Conservation (phyloP, 1,140 invertebrate genomes). For the Drosophila kikkawai region DNA sequence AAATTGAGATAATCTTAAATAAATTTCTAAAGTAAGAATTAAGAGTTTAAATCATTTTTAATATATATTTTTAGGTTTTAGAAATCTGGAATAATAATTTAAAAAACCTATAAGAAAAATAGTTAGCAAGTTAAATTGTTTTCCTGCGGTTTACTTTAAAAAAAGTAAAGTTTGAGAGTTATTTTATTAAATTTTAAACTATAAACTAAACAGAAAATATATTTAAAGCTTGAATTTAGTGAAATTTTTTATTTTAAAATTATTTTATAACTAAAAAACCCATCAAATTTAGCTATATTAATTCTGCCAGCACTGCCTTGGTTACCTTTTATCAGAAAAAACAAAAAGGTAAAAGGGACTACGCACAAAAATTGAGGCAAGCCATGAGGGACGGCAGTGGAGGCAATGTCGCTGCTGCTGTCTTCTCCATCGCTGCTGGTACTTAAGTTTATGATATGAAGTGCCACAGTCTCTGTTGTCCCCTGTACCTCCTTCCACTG, state of each 20-base stretch:
- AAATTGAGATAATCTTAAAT: background rate
- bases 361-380: conserved; percentile 17
- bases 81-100: background rate
- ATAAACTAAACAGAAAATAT: background rate
- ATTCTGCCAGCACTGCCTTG: conserved; percentile 7
- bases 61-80: background rate
- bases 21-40: background rate
- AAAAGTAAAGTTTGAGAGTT: fast-evolving
- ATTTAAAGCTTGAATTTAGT: background rate
- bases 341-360: conserved; percentile 30
- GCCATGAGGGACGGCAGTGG: conserved; percentile 23
- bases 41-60: background rate
- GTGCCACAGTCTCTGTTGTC: conserved; percentile 39
- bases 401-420: conserved; percentile 35
- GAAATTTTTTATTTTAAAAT: background rate
- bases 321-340: conserved; percentile 23
- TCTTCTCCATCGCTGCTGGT: conserved; percentile 36
- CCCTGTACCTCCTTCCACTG: conserved; percentile 6
- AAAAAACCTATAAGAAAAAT: fast-evolving
- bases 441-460: conserved; percentile 64
- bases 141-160: too few relatives aligned
- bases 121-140: background rate
- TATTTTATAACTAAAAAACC: background rate
- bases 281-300: background rate
- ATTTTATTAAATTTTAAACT: too few relatives aligned